Evolutionary conservation across 1,140 invertebrate species (phyloP).

Genomic region (Drosophila pandora): DNA sequence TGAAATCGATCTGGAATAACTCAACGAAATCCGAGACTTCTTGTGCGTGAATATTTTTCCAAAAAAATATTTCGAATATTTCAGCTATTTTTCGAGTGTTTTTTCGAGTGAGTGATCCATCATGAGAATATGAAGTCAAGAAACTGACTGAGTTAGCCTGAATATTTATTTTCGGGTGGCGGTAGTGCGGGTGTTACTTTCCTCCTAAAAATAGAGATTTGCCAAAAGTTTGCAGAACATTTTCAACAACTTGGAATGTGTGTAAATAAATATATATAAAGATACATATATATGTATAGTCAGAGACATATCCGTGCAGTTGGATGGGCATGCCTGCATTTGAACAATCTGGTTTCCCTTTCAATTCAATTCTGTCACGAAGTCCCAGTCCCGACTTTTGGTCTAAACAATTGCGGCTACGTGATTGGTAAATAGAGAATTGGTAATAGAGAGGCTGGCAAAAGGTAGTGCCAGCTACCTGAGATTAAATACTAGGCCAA

Average conservation of each 20-base stretch:
- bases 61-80: constrained; percentile 31
- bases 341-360: constrained; percentile 65
- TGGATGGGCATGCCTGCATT: constrained; percentile 8
- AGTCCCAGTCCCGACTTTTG: constrained; percentile 9
- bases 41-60: constrained; percentile 7
- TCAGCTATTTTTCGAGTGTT: neutral
- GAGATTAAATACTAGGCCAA: neutral
- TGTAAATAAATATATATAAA: constrained; percentile 18
- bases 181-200: constrained; percentile 8
- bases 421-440: neutral
- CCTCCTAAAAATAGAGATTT: constrained; percentile 40
- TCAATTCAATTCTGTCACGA: constrained; percentile 74
- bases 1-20: constrained; percentile 1
- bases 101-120: constrained; percentile 17
- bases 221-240: constrained; percentile 35
- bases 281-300: neutral
- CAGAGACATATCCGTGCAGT: neutral
- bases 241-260: constrained; percentile 42
- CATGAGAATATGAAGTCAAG: neutral
- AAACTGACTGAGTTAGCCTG: constrained; percentile 8
- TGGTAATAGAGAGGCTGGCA: constrained; percentile 1
- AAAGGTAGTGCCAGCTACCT: neutral
- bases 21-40: constrained; percentile 1
- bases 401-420: constrained; percentile 4
- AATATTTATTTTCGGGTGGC: constrained; percentile 11